Conservation (phyloP, 2,113 vertebrate species). For the Seriola quinqueradiata region DNA sequence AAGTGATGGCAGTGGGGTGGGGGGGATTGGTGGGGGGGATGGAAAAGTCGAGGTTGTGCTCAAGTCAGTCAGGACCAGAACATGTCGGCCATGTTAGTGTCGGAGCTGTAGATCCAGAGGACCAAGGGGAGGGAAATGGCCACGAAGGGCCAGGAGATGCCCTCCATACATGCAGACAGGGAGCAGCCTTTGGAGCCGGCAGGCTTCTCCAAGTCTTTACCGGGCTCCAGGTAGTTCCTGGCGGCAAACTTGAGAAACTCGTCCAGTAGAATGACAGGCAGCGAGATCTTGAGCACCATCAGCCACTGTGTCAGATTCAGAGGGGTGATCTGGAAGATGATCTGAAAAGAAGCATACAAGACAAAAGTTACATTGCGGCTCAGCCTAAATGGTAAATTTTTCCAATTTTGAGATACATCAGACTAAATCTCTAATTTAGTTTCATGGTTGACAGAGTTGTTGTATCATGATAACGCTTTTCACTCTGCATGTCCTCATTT, state of each 20-base stretch:
- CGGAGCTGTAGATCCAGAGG: conserved; percentile 98
- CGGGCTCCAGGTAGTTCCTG: conserved; percentile 97
- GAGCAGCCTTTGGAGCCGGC: conserved; percentile 86
- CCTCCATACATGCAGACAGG: conserved; percentile 93
- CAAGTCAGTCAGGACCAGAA: conserved; percentile 92
- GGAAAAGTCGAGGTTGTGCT: conserved; percentile 77
- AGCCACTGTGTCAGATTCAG: conserved; percentile 97
- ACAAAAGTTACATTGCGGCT: neutral
- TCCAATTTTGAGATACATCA: neutral
- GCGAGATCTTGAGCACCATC: conserved; percentile 98
- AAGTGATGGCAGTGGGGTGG: conserved; percentile 56
- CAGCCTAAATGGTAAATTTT: neutral
- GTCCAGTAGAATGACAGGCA: conserved; percentile 97
- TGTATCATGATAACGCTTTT: neutral
- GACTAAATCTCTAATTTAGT: neutral
- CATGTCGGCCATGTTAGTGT: conserved; percentile 99
- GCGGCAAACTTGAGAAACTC: conserved; percentile 96
- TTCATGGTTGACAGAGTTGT: neutral
- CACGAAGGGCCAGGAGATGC: conserved; percentile 99
- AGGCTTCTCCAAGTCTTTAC: conserved; percentile 94
- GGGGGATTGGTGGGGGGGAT: conserved; percentile 25
- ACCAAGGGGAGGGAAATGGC: conserved; percentile 92
- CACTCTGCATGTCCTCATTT: neutral
- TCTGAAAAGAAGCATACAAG: conserved; percentile 78
- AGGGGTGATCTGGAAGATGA: conserved; percentile 99